Percentiles rank a stretch among this genome's conserved stretches.
phyloP scores from a whole-genome alignment of 2,113 vertebrate genomes.

The Varanus komodoensis region DNA sequence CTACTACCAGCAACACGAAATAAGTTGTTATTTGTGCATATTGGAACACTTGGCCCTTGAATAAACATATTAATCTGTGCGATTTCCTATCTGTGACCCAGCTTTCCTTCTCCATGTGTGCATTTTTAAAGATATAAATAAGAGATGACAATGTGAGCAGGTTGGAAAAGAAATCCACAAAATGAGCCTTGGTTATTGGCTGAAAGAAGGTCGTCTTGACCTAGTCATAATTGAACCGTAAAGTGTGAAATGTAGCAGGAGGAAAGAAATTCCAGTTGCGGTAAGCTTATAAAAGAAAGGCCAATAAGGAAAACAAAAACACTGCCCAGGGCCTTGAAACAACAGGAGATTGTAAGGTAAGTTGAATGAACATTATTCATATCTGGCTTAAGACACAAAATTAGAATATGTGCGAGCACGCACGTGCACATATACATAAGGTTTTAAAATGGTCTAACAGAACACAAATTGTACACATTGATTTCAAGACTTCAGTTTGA shows the following conservation, averaged over 20 bases:
- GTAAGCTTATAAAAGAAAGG: constrained; percentile 17
- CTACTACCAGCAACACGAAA: not conserved
- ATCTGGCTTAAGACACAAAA: not conserved
- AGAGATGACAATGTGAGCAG: constrained; percentile 8
- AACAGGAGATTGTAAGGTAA: not conserved
- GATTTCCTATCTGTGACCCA: not conserved
- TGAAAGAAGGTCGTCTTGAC: constrained; percentile 27
- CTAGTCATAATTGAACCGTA: constrained; percentile 32
- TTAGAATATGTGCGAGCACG: not conserved
- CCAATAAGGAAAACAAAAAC: constrained; percentile 11
- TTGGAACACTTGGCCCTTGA: not conserved
- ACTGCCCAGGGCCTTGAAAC: not conserved
- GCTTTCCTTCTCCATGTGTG: not conserved
- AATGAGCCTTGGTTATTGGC: constrained; percentile 13
- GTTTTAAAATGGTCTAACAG: not conserved
- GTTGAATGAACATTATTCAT: not conserved
- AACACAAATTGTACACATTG: not conserved
- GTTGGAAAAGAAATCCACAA: constrained; percentile 16
- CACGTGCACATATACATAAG: too few relatives aligned
- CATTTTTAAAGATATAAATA: constrained; percentile 28
- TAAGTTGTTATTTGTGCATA: too few relatives aligned
- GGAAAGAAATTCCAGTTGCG: not conserved
- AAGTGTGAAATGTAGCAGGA: constrained; percentile 25
- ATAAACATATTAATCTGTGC: not conserved
- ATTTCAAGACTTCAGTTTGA: not conserved